These are phyloP conservation scores for Machimus rusticus DNA, from an alignment of 2,888 invertebrate genomes.

Conservation along the genomic window DNA sequence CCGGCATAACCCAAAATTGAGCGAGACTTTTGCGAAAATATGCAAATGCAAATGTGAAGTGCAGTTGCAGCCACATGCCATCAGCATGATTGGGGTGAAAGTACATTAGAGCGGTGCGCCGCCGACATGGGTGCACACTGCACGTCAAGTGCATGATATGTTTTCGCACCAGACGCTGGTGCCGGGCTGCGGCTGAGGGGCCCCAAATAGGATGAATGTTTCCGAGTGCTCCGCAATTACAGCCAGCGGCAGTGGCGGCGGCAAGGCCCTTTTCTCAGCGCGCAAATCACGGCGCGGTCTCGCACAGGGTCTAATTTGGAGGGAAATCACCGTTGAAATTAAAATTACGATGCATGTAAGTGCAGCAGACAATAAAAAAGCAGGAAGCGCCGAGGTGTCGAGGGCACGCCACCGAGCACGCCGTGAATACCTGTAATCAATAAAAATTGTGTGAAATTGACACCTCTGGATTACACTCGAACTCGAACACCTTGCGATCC, in stretches of 20 bases:
- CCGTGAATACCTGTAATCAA: slow-evolving; percentile 42
- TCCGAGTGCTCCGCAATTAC: slow-evolving; percentile 5
- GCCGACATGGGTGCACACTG: neutral
- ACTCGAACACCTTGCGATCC: neutral
- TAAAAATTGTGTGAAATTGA: slow-evolving; percentile 48
- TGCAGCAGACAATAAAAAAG: slow-evolving; percentile 5
- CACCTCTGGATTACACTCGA: slow-evolving; percentile 42
- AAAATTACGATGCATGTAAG: slow-evolving; percentile 42
- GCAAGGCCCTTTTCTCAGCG: neutral
- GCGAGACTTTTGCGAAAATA: neutral
- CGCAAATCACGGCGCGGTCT: neutral
- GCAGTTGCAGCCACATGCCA: slow-evolving; percentile 11
- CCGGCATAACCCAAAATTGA: neutral
- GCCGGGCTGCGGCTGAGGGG: neutral
- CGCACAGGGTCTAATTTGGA: slow-evolving; percentile 26
- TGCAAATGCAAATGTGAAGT: slow-evolving; percentile 12
- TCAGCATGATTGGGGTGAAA: neutral
- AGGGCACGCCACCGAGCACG: neutral
- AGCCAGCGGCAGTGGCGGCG: neutral
- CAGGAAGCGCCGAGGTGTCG: slow-evolving; percentile 44
- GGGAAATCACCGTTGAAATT: slow-evolving; percentile 46
- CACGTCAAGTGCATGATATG: slow-evolving; percentile 31
- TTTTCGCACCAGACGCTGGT: slow-evolving; percentile 38
- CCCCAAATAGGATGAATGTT: slow-evolving; percentile 40
- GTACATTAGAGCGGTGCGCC: slow-evolving; percentile 20